A percentile compares a stretch with the other conserved stretches of the same genome.
phyloP scores from a whole-genome alignment of 2,888 invertebrate species.

The Standfussiana lucernea region DNA sequence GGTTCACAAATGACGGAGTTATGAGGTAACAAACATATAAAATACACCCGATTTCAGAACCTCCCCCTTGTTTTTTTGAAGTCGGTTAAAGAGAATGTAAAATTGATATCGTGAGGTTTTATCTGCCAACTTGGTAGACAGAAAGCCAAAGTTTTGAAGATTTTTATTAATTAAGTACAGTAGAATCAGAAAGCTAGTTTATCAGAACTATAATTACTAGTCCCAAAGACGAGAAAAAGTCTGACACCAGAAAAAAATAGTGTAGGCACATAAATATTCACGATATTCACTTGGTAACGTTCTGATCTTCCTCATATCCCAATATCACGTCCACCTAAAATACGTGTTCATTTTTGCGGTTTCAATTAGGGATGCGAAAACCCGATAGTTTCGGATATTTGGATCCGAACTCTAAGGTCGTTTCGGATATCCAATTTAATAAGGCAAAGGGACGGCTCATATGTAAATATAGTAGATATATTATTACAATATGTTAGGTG shows the following conservation, averaged over 20 bases:
- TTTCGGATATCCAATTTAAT: conserved; percentile 35
- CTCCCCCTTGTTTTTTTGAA: too few relatives aligned
- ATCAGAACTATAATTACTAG: not conserved
- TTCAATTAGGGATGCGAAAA: conserved; percentile 49
- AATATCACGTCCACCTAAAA: conserved; percentile 39
- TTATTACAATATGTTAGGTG: too few relatives aligned
- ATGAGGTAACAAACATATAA: too few relatives aligned
- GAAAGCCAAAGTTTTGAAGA: not conserved
- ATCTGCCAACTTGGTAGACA: too few relatives aligned
- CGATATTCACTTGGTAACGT: not conserved
- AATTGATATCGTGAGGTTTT: not conserved
- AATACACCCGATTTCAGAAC: too few relatives aligned
- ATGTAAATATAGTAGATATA: not conserved
- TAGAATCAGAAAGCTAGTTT: not conserved
- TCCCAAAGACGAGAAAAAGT: not conserved
- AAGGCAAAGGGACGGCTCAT: not conserved
- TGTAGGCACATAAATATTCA: not conserved
- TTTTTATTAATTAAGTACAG: not conserved
- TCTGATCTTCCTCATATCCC: not conserved
- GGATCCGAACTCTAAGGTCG: conserved; percentile 5
- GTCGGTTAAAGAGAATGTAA: too few relatives aligned
- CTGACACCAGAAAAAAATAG: not conserved
- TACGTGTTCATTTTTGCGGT: conserved; percentile 53
- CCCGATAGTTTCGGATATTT: conserved; percentile 52
- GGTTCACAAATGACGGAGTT: too few relatives aligned